A percentile compares a stretch with the other conserved stretches of the same genome.
These are phyloP conservation scores for Oscheius sp. DNA, from an alignment of 2,888 invertebrate genomes.

Conservation along the genomic window DNA sequence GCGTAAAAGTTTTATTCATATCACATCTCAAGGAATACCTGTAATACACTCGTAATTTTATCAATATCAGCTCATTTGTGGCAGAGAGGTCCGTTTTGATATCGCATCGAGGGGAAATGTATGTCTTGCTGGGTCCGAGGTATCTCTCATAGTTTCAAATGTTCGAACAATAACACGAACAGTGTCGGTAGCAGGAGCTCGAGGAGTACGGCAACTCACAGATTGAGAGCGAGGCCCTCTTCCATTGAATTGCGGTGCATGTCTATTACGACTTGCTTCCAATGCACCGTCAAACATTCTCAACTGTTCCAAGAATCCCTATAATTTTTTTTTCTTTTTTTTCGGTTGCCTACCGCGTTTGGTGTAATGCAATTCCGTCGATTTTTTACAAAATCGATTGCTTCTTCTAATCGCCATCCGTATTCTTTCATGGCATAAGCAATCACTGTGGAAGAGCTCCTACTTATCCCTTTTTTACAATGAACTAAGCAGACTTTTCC, in stretches of 20 bases:
- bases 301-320: slow-evolving; percentile 90
- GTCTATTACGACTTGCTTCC: slow-evolving; percentile 79
- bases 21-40: slow-evolving; percentile 17
- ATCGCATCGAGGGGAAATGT: slow-evolving; percentile 49
- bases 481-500: slow-evolving; percentile 90
- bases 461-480: slow-evolving; percentile 98
- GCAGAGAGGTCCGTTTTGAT: slow-evolving; percentile 43
- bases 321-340: not conserved
- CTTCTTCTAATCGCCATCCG: slow-evolving; percentile 78
- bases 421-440: slow-evolving; percentile 79
- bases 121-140: slow-evolving; percentile 32
- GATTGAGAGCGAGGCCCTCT: slow-evolving; percentile 38
- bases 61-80: slow-evolving; percentile 44
- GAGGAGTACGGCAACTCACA: slow-evolving; percentile 24
- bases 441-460: slow-evolving; percentile 90
- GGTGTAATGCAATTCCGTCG: slow-evolving; percentile 94
- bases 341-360: slow-evolving; percentile 78
- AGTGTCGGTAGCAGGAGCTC: slow-evolving; percentile 30
- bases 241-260: slow-evolving; percentile 41
- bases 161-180: slow-evolving; percentile 41
- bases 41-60: slow-evolving; percentile 19
- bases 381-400: slow-evolving; percentile 88
- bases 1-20: not conserved
- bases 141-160: slow-evolving; percentile 36
- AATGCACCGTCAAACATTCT: slow-evolving; percentile 95